Base-by-base conservation (phyloP, 2,888 invertebrate species). In the Masnerella sp. region DNA sequence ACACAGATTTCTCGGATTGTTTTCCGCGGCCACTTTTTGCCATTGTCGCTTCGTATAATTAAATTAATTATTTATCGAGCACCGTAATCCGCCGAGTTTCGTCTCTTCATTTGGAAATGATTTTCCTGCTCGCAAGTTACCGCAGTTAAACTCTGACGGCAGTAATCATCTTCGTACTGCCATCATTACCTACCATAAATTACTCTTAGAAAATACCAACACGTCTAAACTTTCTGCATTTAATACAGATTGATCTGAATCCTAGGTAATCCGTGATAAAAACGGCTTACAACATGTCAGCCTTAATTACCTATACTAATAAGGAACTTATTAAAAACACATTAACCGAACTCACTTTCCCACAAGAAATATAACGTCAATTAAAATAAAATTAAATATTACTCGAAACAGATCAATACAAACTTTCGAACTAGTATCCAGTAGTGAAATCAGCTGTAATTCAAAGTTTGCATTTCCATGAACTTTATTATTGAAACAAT, bases 121-220 rank as follows among this genome's bases (percentile, higher is more conserved):
- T 54, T 64, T 54, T 54, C n/a, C 51, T 40, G 36, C 32, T 32
- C 40, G 51, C 42, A 59, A 59, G 36, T 68, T 52, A 65, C 22
- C 20, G 25, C 32, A 36, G 51, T 51, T 12, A 49, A 56, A 64
- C 28, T 65, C 47, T 45, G 25, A 56, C 17, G 47, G 15, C 14
- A 54, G 58, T 58, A 58, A 59, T 68, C 59, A 68, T 52, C 68
- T 56, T 51, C 51, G 28, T 12, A 54, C 49, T 54, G 11, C 52
- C 68, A 36, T 68, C 68, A 59, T 58, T 43, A 59, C 30, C 51
- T 7, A 59, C 51, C 43, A 52, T 32, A 51, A 68, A 68, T 68
- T 68, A 68, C 68, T 68, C 59, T 59, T 34, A 59, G 51, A 68
- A 68, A 59, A 68, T 59, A 59, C 38, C 22, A 65, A 59, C 68